Base-by-base conservation (phyloP, 2,113 vertebrate genomes). In the Ptilorrhoa leucosticta region DNA sequence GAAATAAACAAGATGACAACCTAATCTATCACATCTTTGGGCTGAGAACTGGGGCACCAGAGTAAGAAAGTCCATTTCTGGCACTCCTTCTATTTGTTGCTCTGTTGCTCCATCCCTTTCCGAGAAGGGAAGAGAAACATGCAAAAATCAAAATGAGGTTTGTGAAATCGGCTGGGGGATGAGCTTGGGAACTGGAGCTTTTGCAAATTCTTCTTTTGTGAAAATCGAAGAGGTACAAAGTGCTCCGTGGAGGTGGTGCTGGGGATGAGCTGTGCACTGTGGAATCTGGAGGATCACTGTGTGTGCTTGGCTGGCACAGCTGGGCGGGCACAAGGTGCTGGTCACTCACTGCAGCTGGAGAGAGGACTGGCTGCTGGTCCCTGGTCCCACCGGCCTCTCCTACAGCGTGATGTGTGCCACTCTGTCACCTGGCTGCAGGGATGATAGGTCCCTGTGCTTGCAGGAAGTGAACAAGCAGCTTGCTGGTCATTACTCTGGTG, bases 1-100 rank as follows among this genome's bases (percentile, higher is more conserved):
- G 93, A 97, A 94, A 93, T 82, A 94, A 96, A 90, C 83, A 92
- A 19, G 37, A 57, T 96, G 87, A 83, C 79, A 71, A 4, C 47
- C 18, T 81, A 12, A 88, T 87, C 70, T 28, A 42, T 94, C 89
- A 57, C 3, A 2, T n/a, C 80, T 93, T 56, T 42, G 69, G 60
- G 39, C 56, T 94, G 88, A 44, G 86, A 96, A 90, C 64, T 83
- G 85, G 88, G 68, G 22, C 80, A 71, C 44, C 79, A 23, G 47
- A 42, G 30, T 10, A 18, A 44, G 51, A 63, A 11, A 70, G 33
- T 56, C 33, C 17, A 4, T 78, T 86, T 66, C 64, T 94, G 76
- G 14, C 10, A 10, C 10, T 50, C 39, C 31, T 47, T 11, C 58
- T 42, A 0, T 58, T 54, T n/a, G n/a, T 51, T 40, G 26, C 21